Evolutionary conservation across 2,888 invertebrate genomes (phyloP).

Genomic region (Helleia helle): DNA sequence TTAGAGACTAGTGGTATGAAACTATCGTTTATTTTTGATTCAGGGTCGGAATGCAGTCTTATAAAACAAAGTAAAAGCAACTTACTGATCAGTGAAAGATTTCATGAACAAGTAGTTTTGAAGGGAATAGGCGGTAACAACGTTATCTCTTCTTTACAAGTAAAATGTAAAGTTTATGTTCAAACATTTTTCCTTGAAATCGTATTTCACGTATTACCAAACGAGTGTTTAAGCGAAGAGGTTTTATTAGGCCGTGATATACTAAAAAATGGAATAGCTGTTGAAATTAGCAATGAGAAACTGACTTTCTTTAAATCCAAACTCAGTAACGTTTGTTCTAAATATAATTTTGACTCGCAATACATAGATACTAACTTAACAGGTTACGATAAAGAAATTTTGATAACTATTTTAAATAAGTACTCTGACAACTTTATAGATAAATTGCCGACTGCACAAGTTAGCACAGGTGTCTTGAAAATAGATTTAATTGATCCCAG

Average conservation of each 20-base stretch:
- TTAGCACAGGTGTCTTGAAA: conserved; percentile 18
- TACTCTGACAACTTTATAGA: conserved; percentile 19
- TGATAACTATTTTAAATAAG: conserved; percentile 4
- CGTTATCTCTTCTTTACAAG: background rate
- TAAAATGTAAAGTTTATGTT: background rate
- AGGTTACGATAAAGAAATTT: conserved; percentile 2
- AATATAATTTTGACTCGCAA: conserved; percentile 9
- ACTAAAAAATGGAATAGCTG: conserved; percentile 11
- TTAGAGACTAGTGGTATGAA: conserved; percentile 10
- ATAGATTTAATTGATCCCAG: conserved; percentile 14
- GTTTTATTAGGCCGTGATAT: conserved; percentile 17
- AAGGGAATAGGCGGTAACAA: conserved; percentile 1
- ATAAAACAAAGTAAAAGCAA: background rate
- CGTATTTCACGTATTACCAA: conserved; percentile 16
- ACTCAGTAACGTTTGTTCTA: background rate
- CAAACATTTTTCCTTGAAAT: background rate
- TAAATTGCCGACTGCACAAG: conserved; percentile 17
- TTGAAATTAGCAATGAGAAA: conserved; percentile 15
- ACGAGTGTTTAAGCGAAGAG: conserved; percentile 8
- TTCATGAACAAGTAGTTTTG: conserved; percentile 6
- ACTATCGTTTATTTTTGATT: conserved; percentile 13
- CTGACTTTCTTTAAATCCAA: background rate
- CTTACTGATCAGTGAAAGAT: conserved; percentile 2
- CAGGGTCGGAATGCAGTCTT: conserved; percentile 13
- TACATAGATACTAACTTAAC: conserved; percentile 19